Evolutionary conservation across 2,797 vertebrate species (phyloP), one percentile per base, ranked within the genome.

Genomic region (Brachymystax lenok): DNA sequence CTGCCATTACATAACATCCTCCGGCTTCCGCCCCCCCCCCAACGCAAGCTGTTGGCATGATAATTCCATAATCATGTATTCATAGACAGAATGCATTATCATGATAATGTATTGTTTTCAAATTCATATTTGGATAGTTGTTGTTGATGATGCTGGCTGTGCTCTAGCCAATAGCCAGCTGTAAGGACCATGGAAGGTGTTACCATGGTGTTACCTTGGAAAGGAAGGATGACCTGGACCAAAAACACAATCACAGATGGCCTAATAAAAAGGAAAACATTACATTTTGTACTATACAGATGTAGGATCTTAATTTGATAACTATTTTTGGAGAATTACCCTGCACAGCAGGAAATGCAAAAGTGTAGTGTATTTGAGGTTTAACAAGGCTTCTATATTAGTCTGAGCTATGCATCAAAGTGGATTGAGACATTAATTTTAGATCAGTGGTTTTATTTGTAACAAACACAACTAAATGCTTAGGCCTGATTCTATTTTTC

Each of bases 21-120:
- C 59, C n/a, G 21, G 56, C 54, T 61, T 33, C 24, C 33, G 12
- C 2, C 33, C 14, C n/a, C 33, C 19, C 2, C 33, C 14, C n/a
- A 61, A 40, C 12, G 7, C 13, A 16, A 13, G 8, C 6, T n/a
- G 21, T 74, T 64, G 27, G 69, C 35, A 24, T 70, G 69, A 4
- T 35, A 50, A 50, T 17, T 69, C 40, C 69, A 70, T 70, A 50
- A 67, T 16, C 19, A 46, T 70, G n/a, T 10, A 70, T 70, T 46
- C 3, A 46, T 21, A 50, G 35, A 13, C 10, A 50, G 40, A 59
- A 59, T 59, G 56, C 56, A 59, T 10, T 27, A 59, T 10, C 21
- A 61, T 10, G 17, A 59, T 6, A 59, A 10, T 63, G 59, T 24
- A 13, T 63, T 63, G 7, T 63, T 46, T 46, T 46, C 40, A 63